Base-by-base conservation (phyloP, 2,888 invertebrate species). In the Hirudinaria manillensis region DNA sequence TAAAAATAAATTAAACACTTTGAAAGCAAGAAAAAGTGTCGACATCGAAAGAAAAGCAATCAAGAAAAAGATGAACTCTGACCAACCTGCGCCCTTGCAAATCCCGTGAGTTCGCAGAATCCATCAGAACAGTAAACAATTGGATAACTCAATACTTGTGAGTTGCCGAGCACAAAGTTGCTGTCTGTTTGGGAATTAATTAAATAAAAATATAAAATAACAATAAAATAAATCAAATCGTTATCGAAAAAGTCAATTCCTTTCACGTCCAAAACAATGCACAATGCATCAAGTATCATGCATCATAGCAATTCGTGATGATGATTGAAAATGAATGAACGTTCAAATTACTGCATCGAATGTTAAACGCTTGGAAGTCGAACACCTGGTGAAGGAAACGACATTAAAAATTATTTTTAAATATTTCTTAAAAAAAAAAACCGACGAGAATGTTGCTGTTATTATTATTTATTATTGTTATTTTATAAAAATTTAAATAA, bases 71-170 rank as follows among this genome's bases (percentile, higher is more conserved):
- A 53, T 21, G 21, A 21, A 53, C 53, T 53, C 21, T 24, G 13
- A 75, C 71, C 29, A 51, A 77, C 77, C 74, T 79, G 79, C 6
- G 94, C 94, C 82, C 94, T 89, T 80, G 93, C 90, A 88, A 91
- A 94, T 80, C 94, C 93, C 77, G 94, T 94, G 89, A 95, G 90
- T 89, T 94, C 94, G 87, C 93, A 93, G 88, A 94, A 94, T 77
- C 94, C 94, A 89, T 94, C 94, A 77, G 93, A 94, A 88, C 94
- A 94, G 88, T 94, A 94, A 82, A 94, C 94, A 88, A 94, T 94
- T 81, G 94, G 94, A 88, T 93, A 92, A 80, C 90, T 86, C 76
- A 82, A 90, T 82, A 94, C 94, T 88, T 94, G 94, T 81, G 94
- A 94, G 88, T 94, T 94, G 84, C 94, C 94, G 87, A 94, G 88